Conservation (phyloP, 2,113 vertebrate species). For the Eptesicus fuscus region DNA sequence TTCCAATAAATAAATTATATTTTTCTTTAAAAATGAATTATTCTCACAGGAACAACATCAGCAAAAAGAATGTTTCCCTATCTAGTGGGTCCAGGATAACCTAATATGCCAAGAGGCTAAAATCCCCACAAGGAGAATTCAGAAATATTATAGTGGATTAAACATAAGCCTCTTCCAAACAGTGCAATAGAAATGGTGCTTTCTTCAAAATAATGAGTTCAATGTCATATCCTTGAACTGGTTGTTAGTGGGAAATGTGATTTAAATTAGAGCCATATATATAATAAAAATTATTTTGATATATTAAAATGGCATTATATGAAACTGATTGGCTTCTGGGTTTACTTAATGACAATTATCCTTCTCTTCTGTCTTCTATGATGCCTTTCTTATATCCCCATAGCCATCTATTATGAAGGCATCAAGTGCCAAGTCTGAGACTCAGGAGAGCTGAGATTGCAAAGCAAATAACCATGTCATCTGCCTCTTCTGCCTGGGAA, state of each 20-base stretch:
- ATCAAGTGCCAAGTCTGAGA: background rate
- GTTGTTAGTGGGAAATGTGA: background rate
- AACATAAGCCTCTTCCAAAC: background rate
- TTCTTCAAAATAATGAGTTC: background rate
- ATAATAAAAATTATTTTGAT: background rate
- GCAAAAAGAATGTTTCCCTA: background rate
- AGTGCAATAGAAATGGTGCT: background rate
- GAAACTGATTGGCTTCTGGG: background rate
- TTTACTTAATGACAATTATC: background rate
- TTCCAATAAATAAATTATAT: slow-evolving; percentile 59
- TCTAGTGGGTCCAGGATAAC: background rate
- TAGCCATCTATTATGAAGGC: background rate
- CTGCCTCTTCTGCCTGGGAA: background rate
- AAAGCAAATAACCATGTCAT: background rate
- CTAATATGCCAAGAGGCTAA: background rate
- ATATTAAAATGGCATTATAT: background rate
- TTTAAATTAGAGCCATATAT: background rate
- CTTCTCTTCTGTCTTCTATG: background rate
- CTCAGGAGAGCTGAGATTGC: background rate
- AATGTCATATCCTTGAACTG: background rate
- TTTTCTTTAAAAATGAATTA: slow-evolving; percentile 60
- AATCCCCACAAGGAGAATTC: background rate
- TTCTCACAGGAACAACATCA: slow-evolving; percentile 24
- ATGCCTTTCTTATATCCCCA: background rate
- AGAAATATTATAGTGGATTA: background rate